Evolutionary conservation across 2,797 vertebrate genomes (phyloP), one percentile per base, ranked within the genome.

Genomic region (Hydrocynus forskahlii): DNA sequence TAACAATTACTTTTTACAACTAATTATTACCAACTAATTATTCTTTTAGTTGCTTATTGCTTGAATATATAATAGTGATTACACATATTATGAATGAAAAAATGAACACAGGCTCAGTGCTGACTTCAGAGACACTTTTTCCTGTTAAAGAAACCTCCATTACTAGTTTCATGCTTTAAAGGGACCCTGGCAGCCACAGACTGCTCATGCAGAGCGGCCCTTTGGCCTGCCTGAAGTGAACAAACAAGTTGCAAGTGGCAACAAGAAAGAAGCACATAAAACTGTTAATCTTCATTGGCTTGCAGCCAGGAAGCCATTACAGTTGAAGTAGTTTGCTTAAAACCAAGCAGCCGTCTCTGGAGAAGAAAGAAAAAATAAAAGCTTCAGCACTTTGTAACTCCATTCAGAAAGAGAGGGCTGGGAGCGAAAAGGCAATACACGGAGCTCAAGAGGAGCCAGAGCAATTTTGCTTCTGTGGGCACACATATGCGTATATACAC

Each of bases 161-260:
- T 1, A n/a, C 50, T 55, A 17, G 1, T 5, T 59, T 59, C 10
- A 55, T 43, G 72, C 3, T 16, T n/a, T 21, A 2, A 17, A 40
- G 17, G 35, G 13, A 43, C 52, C 71, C 38, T 74, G 5, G 14
- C 71, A 38, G 87, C 93, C 13, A 5, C 67, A 50, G 87, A 93
- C 92, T 79, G 89, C 86, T 91, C 90, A 85, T 88, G 73, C 77
- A 52, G 55, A 76, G 73, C 88, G 89, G 89, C 38, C 5, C 55
- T 59, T 35, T 43, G 55, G 89, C 62, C 38, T 19, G 14, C 69
- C 66, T 66, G 29, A 84, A 75, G 78, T 88, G 79, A 91, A 86
- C 91, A 91, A 94, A 92, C 88, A 87, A 84, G 86, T 74, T 91
- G 90, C 90, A 87, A 92, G 91, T 91, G 91, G 90, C 90, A 87